A percentile compares a stretch with the other conserved stretches of the same genome.
Evolutionary conservation across 2,888 invertebrate genomes (phyloP).

Genomic region (Eupithecia vulgata): DNA sequence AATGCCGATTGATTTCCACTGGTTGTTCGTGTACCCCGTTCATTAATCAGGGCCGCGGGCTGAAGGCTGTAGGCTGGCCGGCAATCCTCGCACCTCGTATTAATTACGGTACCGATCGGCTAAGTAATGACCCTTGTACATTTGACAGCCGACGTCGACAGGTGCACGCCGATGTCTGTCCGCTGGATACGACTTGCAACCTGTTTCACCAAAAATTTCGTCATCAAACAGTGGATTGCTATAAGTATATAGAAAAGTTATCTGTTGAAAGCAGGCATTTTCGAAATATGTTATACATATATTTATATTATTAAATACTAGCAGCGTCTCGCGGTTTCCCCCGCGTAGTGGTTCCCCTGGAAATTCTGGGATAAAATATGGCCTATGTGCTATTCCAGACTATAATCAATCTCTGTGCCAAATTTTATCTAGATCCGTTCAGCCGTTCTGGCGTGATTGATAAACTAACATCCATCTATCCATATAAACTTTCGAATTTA

Average conservation of each 20-base stretch:
- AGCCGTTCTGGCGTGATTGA: too few relatives aligned
- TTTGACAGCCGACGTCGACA: constrained; percentile 74
- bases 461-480: too few relatives aligned
- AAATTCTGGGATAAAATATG: too few relatives aligned
- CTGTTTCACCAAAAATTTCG: background rate
- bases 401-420: too few relatives aligned
- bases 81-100: constrained; percentile 57
- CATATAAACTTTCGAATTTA: too few relatives aligned
- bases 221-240: background rate
- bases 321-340: too few relatives aligned
- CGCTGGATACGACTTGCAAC: constrained; percentile 38
- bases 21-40: background rate
- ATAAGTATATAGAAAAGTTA: background rate
- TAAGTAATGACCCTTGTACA: constrained; percentile 84
- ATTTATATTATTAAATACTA: too few relatives aligned
- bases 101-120: constrained; percentile 77
- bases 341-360: too few relatives aligned
- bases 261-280: background rate
- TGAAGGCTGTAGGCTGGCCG: constrained; percentile 6
- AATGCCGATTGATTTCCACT: constrained; percentile 3
- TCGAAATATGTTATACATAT: background rate
- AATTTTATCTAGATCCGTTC: too few relatives aligned
- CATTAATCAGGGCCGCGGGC: constrained; percentile 16
- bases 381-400: too few relatives aligned
- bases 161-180: constrained; percentile 50